Percentiles rank a stretch among this genome's conserved stretches.
Evolutionary conservation across 2,113 vertebrate species (phyloP).

Genomic region (Bos javanicus): DNA sequence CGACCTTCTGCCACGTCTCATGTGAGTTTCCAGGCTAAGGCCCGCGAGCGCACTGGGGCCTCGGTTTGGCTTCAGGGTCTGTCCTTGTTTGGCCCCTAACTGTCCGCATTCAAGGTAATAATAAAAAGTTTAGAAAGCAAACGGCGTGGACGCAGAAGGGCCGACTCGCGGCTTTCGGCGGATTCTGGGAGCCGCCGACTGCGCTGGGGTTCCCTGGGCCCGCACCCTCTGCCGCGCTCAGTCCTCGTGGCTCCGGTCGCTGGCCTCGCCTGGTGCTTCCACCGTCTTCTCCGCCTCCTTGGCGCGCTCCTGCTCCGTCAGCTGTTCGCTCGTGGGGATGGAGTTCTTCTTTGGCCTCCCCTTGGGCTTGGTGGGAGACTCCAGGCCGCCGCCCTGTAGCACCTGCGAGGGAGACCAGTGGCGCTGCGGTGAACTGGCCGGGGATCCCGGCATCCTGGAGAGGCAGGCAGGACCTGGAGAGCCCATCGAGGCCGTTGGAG

Average conservation of each 20-base stretch:
- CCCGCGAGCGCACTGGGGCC: not conserved
- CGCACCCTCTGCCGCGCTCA: conserved; percentile 54
- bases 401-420: conserved; percentile 82
- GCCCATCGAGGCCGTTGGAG: not conserved
- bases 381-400: conserved; percentile 94
- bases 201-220: not conserved
- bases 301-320: conserved; percentile 92
- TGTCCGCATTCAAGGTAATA: conserved; percentile 44
- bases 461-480: not conserved
- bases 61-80: conserved; percentile 3
- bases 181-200: not conserved
- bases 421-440: not conserved
- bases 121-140: conserved; percentile 35
- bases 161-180: not conserved
- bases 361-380: conserved; percentile 98
- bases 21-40: not conserved
- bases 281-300: conserved; percentile 85
- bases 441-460: accelerated
- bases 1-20: not conserved
- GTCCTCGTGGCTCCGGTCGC: conserved; percentile 87
- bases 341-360: conserved; percentile 99
- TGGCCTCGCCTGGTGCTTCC: conserved; percentile 82
- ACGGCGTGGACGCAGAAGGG: not conserved
- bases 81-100: conserved; percentile 33
- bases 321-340: conserved; percentile 95